phyloP scores from a whole-genome alignment of 1,140 invertebrate genomes.

The Drosophila azteca region DNA sequence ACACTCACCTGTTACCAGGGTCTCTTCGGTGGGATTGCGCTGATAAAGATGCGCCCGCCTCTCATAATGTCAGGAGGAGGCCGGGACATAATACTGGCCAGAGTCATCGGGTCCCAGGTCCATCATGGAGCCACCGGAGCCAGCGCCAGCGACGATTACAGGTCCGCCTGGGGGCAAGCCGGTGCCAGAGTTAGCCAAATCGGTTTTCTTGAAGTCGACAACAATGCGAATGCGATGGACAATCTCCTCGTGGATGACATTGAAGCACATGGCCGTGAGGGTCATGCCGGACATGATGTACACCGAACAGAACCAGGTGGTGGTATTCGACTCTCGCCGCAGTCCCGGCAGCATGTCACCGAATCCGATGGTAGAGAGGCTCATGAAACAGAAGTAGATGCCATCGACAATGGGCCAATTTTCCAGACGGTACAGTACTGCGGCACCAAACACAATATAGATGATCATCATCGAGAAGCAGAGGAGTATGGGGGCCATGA shows the following conservation, averaged over 20 bases:
- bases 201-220: slow-evolving; percentile 84
- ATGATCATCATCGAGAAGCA: slow-evolving; percentile 91
- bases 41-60: slow-evolving; percentile 85
- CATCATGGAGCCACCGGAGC: slow-evolving; percentile 69
- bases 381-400: slow-evolving; percentile 98
- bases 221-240: slow-evolving; percentile 90
- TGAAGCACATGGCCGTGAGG: slow-evolving; percentile 98
- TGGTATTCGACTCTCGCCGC: slow-evolving; percentile 86
- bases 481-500: slow-evolving; percentile 90
- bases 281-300: slow-evolving; percentile 98
- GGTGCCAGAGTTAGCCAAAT: slow-evolving; percentile 26
- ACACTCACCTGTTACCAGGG: slow-evolving; percentile 83
- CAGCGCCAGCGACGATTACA: neutral
- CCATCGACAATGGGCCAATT: slow-evolving; percentile 94
- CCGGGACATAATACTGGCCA: slow-evolving; percentile 85
- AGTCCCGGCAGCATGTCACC: slow-evolving; percentile 94
- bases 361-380: slow-evolving; percentile 95
- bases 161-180: neutral
- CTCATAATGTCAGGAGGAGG: slow-evolving; percentile 89
- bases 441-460: slow-evolving; percentile 94
- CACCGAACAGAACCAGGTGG: slow-evolving; percentile 95
- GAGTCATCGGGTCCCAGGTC: slow-evolving; percentile 84
- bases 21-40: slow-evolving; percentile 88
- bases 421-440: slow-evolving; percentile 93
- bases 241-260: slow-evolving; percentile 97